A percentile compares a stretch with the other conserved stretches of the same genome.
These are phyloP conservation scores for Neogale vison DNA, from an alignment of 2,113 vertebrate species.

Conservation along the genomic window DNA sequence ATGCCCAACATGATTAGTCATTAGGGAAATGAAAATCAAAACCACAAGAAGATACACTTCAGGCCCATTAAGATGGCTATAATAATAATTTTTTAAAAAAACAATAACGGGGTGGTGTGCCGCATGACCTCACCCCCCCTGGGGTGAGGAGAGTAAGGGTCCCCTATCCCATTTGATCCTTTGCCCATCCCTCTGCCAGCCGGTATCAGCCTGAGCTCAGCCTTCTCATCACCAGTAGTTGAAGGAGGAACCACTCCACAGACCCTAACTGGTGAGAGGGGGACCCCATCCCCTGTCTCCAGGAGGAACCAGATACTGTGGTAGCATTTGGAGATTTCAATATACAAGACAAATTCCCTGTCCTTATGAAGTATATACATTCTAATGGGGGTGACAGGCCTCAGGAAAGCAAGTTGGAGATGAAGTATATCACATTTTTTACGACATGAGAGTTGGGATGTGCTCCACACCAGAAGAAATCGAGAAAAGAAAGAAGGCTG, in stretches of 20 bases:
- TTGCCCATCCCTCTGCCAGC: not conserved
- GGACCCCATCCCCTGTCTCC: not conserved
- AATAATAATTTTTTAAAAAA: not conserved
- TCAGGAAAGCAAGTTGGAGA: constrained; percentile 88
- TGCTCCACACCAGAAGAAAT: constrained; percentile 92
- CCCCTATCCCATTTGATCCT: not conserved
- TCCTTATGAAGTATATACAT: not conserved
- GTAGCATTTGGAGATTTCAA: not conserved
- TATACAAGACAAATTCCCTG: not conserved
- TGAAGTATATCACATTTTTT: constrained; percentile 86
- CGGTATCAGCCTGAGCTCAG: not conserved
- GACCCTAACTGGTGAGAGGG: not conserved
- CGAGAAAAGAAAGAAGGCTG: constrained; percentile 92
- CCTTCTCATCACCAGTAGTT: not conserved
- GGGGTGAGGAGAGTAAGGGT: not conserved
- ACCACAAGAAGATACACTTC: not conserved
- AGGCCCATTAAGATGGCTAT: not conserved
- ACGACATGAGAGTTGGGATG: constrained; percentile 88
- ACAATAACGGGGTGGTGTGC: not conserved
- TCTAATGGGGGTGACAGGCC: constrained; percentile 74
- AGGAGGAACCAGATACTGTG: not conserved
- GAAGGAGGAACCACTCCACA: not conserved
- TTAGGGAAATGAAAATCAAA: not conserved
- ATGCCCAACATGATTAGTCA: not conserved
- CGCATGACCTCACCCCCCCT: not conserved